phyloP scores from a whole-genome alignment of 2,888 invertebrate species.

The Cerceris rybyensis region DNA sequence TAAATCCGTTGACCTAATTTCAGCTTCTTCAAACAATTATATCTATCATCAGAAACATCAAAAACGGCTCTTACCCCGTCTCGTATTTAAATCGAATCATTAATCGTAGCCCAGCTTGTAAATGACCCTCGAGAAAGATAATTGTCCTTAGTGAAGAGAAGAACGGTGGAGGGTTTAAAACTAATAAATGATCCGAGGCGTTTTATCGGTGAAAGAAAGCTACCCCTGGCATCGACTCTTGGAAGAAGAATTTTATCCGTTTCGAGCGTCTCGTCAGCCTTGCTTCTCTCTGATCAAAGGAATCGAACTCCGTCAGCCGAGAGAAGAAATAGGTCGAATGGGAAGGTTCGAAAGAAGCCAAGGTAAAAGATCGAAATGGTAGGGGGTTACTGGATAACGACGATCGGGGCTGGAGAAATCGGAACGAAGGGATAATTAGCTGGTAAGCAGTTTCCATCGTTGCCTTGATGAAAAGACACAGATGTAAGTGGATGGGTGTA shows the following conservation, averaged over 20 bases:
- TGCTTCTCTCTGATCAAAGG: constrained; percentile 54
- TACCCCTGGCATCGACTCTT: constrained; percentile 8
- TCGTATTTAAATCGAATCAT: constrained; percentile 47
- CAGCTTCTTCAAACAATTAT: constrained; percentile 19
- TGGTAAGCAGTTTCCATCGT: constrained; percentile 21
- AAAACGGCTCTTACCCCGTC: constrained; percentile 4
- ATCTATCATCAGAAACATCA: neutral
- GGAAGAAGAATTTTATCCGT: constrained; percentile 28
- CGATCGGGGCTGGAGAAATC: constrained; percentile 2
- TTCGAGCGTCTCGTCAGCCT: constrained; percentile 33
- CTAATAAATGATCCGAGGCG: constrained; percentile 52
- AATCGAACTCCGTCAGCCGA: constrained; percentile 43
- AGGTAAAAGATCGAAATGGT: constrained; percentile 29
- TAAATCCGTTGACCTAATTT: constrained; percentile 19
- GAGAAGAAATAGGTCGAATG: constrained; percentile 13
- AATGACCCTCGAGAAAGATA: constrained; percentile 41
- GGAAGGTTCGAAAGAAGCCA: constrained; percentile 5
- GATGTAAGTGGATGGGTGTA: constrained; percentile 11
- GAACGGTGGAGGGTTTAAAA: constrained; percentile 25
- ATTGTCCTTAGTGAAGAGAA: constrained; percentile 41
- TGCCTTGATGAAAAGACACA: neutral
- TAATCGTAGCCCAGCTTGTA: constrained; percentile 41
- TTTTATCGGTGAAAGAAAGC: constrained; percentile 39
- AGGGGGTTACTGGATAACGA: constrained; percentile 1
- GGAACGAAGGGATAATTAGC: constrained; percentile 45